Evolutionary conservation across 53 echinoderm and acorn worm genomes (phyloP).

Genomic region (Astropecten irregularis): DNA sequence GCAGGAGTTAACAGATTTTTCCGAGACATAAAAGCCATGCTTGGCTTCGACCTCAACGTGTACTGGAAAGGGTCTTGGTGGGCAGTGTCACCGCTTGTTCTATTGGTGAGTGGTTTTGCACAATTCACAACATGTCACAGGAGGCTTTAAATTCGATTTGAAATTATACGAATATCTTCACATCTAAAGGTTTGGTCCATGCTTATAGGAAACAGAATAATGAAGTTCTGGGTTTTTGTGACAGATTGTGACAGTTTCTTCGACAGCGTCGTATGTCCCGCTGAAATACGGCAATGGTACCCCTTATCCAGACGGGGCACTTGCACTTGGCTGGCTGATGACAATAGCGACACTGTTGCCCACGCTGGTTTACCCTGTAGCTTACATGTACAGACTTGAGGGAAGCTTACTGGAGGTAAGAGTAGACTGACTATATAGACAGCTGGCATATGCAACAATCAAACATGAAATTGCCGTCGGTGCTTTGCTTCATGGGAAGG

Average conservation of each 20-base stretch:
- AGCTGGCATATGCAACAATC: too few species aligned
- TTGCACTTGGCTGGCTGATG: conserved; percentile 79
- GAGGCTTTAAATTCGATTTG: too few species aligned
- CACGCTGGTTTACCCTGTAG: conserved; percentile 57
- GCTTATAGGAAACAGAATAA: too few species aligned
- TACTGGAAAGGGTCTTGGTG: conserved; percentile 84
- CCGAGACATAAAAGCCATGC: conserved; percentile 67
- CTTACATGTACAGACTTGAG: conserved; percentile 34
- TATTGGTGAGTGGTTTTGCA: conserved; percentile 69
- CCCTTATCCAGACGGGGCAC: conserved; percentile 76
- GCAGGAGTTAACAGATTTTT: conserved; percentile 69
- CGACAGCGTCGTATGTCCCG: conserved; percentile 48
- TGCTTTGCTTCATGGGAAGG: too few species aligned
- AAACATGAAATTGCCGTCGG: too few species aligned
- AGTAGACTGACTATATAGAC: too few species aligned
- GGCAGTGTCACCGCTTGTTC: conserved; percentile 59
- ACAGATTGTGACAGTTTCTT: conserved; percentile 66
- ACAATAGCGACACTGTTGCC: conserved; percentile 56
- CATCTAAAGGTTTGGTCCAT: too few species aligned
- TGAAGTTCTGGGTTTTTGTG: too few species aligned
- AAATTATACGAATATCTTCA: too few species aligned
- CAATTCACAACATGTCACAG: too few species aligned
- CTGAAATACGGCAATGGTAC: conserved; percentile 68
- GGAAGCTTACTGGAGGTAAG: conserved; percentile 75
- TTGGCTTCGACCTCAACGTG: conserved; percentile 66